A percentile compares a stretch with the other conserved stretches of the same genome.
phyloP scores from a whole-genome alignment of 2,888 invertebrate species.

The Mellilla xanthometata region DNA sequence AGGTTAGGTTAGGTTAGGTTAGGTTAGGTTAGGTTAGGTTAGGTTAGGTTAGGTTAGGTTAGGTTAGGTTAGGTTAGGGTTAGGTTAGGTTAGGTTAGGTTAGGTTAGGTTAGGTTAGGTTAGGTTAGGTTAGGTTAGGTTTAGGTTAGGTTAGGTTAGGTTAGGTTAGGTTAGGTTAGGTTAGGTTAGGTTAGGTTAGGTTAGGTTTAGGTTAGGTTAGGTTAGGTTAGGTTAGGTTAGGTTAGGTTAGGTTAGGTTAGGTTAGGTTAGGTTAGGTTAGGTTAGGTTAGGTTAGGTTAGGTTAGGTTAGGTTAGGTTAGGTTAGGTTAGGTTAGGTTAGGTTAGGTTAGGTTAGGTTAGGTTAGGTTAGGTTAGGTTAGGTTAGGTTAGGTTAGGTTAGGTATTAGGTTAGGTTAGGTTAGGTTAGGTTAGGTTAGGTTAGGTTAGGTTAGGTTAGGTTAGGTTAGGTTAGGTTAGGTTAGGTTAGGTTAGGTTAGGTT shows the following conservation, averaged over 20 bases:
- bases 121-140: slow-evolving; percentile 34
- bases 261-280: slow-evolving; percentile 1
- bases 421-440: slow-evolving; percentile 18
- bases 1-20: slow-evolving; percentile 34
- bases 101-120: slow-evolving; percentile 32
- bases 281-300: slow-evolving; percentile 25
- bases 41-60: slow-evolving; percentile 32
- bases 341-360: slow-evolving; percentile 16
- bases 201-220: slow-evolving; percentile 25
- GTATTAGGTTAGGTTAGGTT: slow-evolving; percentile 20
- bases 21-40: slow-evolving; percentile 31
- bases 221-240: slow-evolving; percentile 22
- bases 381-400: slow-evolving; percentile 17
- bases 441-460: slow-evolving; percentile 20
- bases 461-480: slow-evolving; percentile 20
- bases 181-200: slow-evolving; percentile 33
- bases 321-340: slow-evolving; percentile 17
- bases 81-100: slow-evolving; percentile 29
- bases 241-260: slow-evolving; percentile 13
- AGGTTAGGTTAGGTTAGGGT: slow-evolving; percentile 30
- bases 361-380: slow-evolving; percentile 18
- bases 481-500: slow-evolving; percentile 24
- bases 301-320: slow-evolving; percentile 25
- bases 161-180: slow-evolving; percentile 30
- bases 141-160: slow-evolving; percentile 35